Evolutionary conservation across 2,113 vertebrate species (phyloP), one percentile per base, ranked within the genome.

Genomic region (Phycodurus eques): DNA sequence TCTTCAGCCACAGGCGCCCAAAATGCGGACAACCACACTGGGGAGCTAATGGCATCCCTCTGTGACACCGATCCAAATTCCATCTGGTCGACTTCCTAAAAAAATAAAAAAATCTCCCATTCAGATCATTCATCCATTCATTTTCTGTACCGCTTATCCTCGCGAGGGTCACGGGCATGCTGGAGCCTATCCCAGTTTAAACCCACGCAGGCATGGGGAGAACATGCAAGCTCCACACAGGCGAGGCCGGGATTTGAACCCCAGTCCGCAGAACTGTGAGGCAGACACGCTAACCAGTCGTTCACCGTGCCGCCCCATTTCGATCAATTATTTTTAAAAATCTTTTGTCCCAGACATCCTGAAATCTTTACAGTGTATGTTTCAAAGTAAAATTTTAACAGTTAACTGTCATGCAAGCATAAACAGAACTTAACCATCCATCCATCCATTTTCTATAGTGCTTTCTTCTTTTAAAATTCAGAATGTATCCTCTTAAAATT

Each of bases 1-100:
- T 73, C 73, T 84, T 79, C 83, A 70, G 53, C 15, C 72, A 67
- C 49, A 71, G 81, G 67, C 80, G 57, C 62, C 65, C 76, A 42
- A 62, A 72, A 79, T 63, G 73, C 65, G 77, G 67, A 42, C 59
- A 14, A 15, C 59, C 63, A 71, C 53, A n/a, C 49, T 56, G 20
- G 20, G 49, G 44, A n/a, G 15, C 14, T 70, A 54, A 70, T 61
- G 43, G 73, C 82, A 73, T 59, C 56, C 11, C 27, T 31, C 56
- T 13, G 22, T 59, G 11, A 59, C 12, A 22, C 56, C 22, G 5
- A 9, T 59, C 56, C 56, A 59, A 31, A 11, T 59, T 13, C 56
- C 12, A 59, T 59, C 31, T 59, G 22, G 22, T 59, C 27, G 10
- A 59, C 5, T 59, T 59, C 9, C n/a, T 0, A 22, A 56, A 9